Base-by-base conservation (phyloP, 2,113 vertebrate genomes). In the Ammospiza caudacuta region DNA sequence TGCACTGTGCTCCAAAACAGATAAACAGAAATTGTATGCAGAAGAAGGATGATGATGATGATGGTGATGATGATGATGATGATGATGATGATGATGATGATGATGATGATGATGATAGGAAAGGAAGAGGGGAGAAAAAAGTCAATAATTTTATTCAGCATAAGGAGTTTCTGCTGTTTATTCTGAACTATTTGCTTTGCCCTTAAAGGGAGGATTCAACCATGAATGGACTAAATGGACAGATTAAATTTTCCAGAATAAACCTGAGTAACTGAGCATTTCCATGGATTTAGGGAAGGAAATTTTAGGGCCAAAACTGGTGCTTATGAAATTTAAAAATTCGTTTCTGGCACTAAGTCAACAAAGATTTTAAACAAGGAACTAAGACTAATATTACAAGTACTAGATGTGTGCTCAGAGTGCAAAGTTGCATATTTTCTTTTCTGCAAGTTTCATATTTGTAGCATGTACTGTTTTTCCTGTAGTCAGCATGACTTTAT, bases 401-500 rank as follows among this genome's bases (percentile, higher is more conserved):
- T 66, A 37, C 4, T 73, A 15, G 2, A 2, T 74, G 2, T 35
- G 10, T 41, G 4, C 10, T 91, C 23, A 54, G 37, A n/a, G 9
- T 44, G 15, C 8, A 62, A 57, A 28, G 9, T 39, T 87, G 8
- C 5, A 2, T 59, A 25, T 69, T 72, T 79, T 20, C 16, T 75
- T 79, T 78, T 41, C 31, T 62, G 4, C 0, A 0, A 23, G 9
- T 74, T 69, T 44, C 5, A 3, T 57, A 54, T 52, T 43, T 73
- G 10, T 63, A 81, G 17, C 4, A 8, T 47, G 31, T 37, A 10
- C 7, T 54, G 2, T 11, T 87, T 70, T 72, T 80, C 12, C 20
- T 49, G 14, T 49, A 61, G 8, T 82, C 8, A 49, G 3, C 8
- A 57, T 37, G 9, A 41, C 1, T 76, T 81, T 0, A 0, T 28